phyloP scores from a whole-genome alignment of 2,888 invertebrate genomes.

The Alitta virens region DNA sequence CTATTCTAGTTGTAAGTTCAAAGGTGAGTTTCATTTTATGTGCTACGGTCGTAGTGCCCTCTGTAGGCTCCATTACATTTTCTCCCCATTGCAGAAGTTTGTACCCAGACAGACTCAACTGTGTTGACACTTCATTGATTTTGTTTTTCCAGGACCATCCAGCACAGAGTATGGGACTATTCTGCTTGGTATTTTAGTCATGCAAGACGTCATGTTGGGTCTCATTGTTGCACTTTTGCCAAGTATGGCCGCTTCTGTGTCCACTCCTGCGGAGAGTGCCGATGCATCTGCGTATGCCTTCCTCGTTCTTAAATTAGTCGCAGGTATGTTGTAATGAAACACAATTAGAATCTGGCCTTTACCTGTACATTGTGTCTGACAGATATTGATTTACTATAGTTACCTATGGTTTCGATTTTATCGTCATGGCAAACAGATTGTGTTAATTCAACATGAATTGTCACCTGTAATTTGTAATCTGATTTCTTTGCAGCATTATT shows the following conservation, averaged over 20 bases:
- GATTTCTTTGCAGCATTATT: conserved; percentile 2
- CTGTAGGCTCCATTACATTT: no score
- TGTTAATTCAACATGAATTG: no score
- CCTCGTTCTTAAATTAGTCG: neutral
- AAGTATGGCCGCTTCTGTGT: conserved; percentile 20
- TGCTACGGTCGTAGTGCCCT: no score
- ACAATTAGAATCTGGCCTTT: no score
- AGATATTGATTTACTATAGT: no score
- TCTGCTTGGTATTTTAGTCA: conserved; percentile 33
- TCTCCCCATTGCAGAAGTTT: no score
- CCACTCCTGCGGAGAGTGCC: neutral
- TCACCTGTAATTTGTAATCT: neutral
- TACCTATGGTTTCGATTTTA: no score
- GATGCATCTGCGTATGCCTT: neutral
- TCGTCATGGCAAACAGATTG: no score
- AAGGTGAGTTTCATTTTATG: conserved; percentile 33
- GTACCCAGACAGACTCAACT: no score
- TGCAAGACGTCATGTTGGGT: conserved; percentile 36
- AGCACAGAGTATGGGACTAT: conserved; percentile 28
- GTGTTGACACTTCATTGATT: no score
- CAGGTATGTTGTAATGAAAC: conserved; percentile 6
- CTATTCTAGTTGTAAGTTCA: conserved; percentile 28
- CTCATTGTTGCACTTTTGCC: conserved; percentile 35
- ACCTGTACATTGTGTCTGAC: no score
- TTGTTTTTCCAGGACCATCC: conserved; percentile 12